phyloP scores from a whole-genome alignment of 2,797 vertebrate species.

The Gallinago stenura region DNA sequence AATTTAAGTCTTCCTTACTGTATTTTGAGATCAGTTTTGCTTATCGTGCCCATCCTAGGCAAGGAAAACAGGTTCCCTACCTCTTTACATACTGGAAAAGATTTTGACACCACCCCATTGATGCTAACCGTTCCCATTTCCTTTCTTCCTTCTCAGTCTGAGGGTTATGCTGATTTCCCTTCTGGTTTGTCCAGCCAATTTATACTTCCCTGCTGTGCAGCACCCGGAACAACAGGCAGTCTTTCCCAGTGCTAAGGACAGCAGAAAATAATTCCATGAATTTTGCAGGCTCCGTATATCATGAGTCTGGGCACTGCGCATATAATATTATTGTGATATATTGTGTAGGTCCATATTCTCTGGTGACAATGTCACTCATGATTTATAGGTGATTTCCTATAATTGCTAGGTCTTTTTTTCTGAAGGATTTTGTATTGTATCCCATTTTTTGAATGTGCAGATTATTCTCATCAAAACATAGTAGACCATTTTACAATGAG shows the following conservation, averaged over 20 bases:
- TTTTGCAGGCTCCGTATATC: background rate
- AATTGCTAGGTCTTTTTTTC: background rate
- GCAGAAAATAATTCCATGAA: background rate
- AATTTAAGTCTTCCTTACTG: background rate
- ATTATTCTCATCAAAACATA: background rate
- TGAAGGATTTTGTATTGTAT: background rate
- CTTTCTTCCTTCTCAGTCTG: background rate
- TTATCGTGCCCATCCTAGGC: background rate
- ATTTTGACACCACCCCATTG: background rate
- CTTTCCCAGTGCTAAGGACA: background rate
- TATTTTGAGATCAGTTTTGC: background rate
- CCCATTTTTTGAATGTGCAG: background rate
- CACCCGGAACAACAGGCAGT: background rate
- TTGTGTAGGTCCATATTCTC: background rate
- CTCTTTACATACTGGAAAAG: background rate
- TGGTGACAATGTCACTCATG: background rate
- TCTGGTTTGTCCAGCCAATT: background rate
- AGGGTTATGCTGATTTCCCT: background rate
- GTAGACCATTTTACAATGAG: background rate
- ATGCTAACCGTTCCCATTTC: background rate
- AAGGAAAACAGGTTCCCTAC: background rate
- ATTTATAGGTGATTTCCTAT: background rate
- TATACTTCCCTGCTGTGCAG: background rate
- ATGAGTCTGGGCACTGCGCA: background rate
- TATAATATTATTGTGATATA: background rate